A percentile compares a stretch with the other conserved stretches of the same genome.
phyloP scores from a whole-genome alignment of 2,888 invertebrate genomes.

The Lasioglossum vierecki region DNA sequence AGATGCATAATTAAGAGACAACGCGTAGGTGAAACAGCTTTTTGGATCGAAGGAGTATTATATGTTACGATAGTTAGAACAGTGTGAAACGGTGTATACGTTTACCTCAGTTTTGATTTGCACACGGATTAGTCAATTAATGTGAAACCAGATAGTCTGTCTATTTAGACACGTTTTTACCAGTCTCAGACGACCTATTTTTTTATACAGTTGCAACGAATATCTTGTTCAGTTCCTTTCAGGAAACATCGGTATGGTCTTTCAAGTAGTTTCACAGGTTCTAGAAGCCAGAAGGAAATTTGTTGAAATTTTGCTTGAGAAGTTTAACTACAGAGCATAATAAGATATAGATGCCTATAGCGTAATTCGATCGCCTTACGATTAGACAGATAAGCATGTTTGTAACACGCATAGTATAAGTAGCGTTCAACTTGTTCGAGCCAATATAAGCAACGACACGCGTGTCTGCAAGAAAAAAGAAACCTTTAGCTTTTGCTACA shows the following conservation, averaged over 20 bases:
- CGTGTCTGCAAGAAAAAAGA: slow-evolving; percentile 45
- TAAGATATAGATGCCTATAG: slow-evolving; percentile 53
- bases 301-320: slow-evolving; percentile 31
- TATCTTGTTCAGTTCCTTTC: background rate
- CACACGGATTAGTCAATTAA: slow-evolving; percentile 57
- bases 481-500: slow-evolving; percentile 66
- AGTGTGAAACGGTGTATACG: slow-evolving; percentile 16
- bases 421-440: slow-evolving; percentile 53
- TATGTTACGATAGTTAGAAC: slow-evolving; percentile 30
- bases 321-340: slow-evolving; percentile 41
- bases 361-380: slow-evolving; percentile 66
- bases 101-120: slow-evolving; percentile 37
- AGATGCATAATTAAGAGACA: slow-evolving; percentile 28
- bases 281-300: slow-evolving; percentile 31
- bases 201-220: slow-evolving; percentile 17
- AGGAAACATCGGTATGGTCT: slow-evolving; percentile 7
- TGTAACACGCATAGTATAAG: slow-evolving; percentile 60
- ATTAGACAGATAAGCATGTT: slow-evolving; percentile 68
- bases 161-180: slow-evolving; percentile 33
- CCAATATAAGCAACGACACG: slow-evolving; percentile 53
- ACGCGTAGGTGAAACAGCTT: slow-evolving; percentile 19
- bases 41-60: slow-evolving; percentile 21
- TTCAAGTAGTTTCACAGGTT: slow-evolving; percentile 9
- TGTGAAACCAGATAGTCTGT: slow-evolving; percentile 48
- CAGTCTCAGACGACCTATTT: background rate